Base-by-base conservation (phyloP, 1,140 invertebrate species). In the Calephelis nemesis region DNA sequence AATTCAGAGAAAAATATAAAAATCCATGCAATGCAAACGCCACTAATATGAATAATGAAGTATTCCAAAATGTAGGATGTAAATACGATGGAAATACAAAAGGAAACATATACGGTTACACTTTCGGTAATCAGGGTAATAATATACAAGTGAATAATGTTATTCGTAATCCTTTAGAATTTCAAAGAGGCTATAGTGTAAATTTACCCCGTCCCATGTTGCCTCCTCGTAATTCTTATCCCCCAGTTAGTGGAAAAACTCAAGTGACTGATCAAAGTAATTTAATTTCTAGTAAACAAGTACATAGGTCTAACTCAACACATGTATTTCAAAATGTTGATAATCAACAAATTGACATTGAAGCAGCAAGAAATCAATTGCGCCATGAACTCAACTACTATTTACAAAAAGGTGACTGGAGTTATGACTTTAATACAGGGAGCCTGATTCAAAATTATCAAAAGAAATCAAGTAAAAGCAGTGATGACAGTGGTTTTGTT, bases 1-100 rank as follows among this genome's bases (percentile, higher is more conserved):
- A 94, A 77, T 93, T 94, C 74, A 92, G 93, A 72, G 93, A 94
- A 83, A 93, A 93, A 74, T 94, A 94, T 72, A 94, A 93, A 79
- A 92, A 93, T 73, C 90, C 87, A 45, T 88, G 89, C 65, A 90
- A 88, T 69, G 68, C 82, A 10, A 85, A 82, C 62, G 70, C 76
- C 45, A 84, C 84, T 63, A 82, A 78, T 67, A 75, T 83, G 63
- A 90, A 83, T 66, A 90, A 87, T 83, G 89, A 91, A 81, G 83
- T 87, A 69, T 90, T 90, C 74, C 84, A 90, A 76, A 87, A 77
- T 71, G 76, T 85, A 85, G 85, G 84, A 47, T 88, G 88, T 86
- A 89, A 91, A 69, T 90, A 85, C 70, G 86, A 90, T 68, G 81
- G 83, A 74, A 77, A 65, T 68, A 77, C 84, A 65, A 87, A 84